Evolutionary conservation across 2,113 vertebrate species (phyloP).

Genomic region (Dromaius novaehollandiae): DNA sequence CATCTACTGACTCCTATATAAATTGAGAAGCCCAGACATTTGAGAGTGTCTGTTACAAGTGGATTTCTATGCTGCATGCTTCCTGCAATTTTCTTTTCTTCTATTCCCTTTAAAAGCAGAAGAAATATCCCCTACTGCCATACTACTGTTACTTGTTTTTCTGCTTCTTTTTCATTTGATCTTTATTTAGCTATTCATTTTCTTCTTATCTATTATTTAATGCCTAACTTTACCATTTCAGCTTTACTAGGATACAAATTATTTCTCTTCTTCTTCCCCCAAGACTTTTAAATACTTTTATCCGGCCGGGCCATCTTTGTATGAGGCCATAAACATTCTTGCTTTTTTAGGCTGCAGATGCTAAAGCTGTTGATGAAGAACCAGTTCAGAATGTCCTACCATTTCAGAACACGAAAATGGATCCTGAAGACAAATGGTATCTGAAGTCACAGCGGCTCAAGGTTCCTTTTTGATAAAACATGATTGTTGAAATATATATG

Average conservation of each 20-base stretch:
- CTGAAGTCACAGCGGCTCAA: slow-evolving; percentile 77
- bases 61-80: neutral
- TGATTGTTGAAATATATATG: neutral
- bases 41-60: neutral
- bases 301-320: neutral
- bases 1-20: neutral
- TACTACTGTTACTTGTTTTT: neutral
- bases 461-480: slow-evolving; percentile 53
- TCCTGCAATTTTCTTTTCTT: slow-evolving; percentile 10
- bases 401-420: slow-evolving; percentile 15
- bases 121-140: neutral
- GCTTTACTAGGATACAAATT: neutral
- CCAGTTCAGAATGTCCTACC: neutral
- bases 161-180: neutral
- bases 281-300: neutral
- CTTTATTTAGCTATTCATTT: neutral
- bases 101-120: neutral
- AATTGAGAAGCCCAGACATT: neutral
- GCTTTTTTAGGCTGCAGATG: slow-evolving; percentile 46
- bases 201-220: neutral
- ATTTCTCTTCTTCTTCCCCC: neutral
- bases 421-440: slow-evolving; percentile 70
- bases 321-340: neutral
- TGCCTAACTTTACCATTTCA: neutral
- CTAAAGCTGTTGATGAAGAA: neutral